A percentile compares a stretch with the other conserved stretches of the same genome.
Conservation (phyloP, 2,797 vertebrate genomes). For the Clarias pachynema region DNA sequence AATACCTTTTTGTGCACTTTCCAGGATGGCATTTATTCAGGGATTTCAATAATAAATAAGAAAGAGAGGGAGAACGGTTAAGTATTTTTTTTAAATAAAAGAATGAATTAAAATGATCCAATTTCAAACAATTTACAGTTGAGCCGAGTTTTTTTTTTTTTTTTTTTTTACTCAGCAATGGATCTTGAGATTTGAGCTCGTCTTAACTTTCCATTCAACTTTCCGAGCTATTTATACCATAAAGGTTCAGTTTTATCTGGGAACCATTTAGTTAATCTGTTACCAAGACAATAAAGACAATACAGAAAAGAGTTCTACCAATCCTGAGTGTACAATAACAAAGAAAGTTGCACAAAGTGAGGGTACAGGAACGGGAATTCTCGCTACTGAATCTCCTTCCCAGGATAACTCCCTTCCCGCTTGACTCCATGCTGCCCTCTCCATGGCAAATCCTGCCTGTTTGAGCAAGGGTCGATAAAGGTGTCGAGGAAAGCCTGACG, state of each 20-base stretch:
- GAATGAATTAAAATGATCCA: neutral
- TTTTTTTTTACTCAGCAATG: neutral
- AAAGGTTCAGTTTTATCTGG: neutral
- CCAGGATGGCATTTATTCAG: neutral
- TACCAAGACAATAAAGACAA: neutral
- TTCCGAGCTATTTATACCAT: neutral
- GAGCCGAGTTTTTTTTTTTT: neutral
- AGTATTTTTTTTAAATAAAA: neutral
- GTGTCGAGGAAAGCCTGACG: slow-evolving; percentile 84
- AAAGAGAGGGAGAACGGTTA: neutral
- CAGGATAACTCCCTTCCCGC: neutral
- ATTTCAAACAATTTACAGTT: neutral
- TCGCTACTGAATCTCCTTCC: neutral
- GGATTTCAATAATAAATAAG: too few relatives aligned
- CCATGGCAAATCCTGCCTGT: slow-evolving; percentile 73
- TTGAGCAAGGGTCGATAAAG: slow-evolving; percentile 89
- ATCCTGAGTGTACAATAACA: neutral
- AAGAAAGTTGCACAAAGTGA: neutral
- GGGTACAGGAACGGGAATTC: neutral
- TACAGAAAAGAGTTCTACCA: neutral
- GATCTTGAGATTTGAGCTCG: neutral
- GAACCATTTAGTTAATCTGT: neutral
- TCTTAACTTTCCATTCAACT: neutral
- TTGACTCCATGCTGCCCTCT: slow-evolving; percentile 23
- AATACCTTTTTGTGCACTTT: neutral